phyloP scores from a whole-genome alignment of 2,113 vertebrate genomes.

The Talpa occidentalis region DNA sequence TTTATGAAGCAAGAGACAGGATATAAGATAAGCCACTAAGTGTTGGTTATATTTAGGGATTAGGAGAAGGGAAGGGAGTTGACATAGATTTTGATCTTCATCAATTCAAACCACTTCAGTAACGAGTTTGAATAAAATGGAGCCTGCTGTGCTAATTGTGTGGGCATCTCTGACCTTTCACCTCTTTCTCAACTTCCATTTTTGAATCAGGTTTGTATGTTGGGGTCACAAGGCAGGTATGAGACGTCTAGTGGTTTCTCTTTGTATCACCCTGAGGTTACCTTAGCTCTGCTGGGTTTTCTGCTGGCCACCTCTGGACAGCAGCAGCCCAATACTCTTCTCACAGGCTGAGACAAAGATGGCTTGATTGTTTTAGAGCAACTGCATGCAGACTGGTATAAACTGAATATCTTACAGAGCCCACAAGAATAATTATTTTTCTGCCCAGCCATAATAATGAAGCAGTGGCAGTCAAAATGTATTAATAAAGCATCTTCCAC shows the following conservation, averaged over 20 bases:
- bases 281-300: background rate
- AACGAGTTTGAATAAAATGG: background rate
- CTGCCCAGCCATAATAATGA: slow-evolving; percentile 48
- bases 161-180: background rate
- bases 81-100: slow-evolving; percentile 68
- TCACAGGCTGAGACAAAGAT: background rate
- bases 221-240: background rate
- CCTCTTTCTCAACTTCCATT: slow-evolving; percentile 18
- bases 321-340: background rate
- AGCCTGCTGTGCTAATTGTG: slow-evolving; percentile 43
- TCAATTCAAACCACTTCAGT: slow-evolving; percentile 51
- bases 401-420: slow-evolving; percentile 18
- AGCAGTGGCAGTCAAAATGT: slow-evolving; percentile 45
- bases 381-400: background rate
- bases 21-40: slow-evolving; percentile 72
- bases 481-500: slow-evolving; percentile 77
- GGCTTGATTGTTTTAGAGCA: background rate
- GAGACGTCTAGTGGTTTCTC: background rate
- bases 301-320: background rate
- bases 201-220: slow-evolving; percentile 17
- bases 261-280: background rate
- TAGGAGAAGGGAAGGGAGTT: slow-evolving; percentile 49
- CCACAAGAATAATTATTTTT: slow-evolving; percentile 48
- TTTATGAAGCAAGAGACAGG: slow-evolving; percentile 75
- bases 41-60: slow-evolving; percentile 76